Conservation (phyloP, 2,113 vertebrate genomes). For the Prunella himalayana region DNA sequence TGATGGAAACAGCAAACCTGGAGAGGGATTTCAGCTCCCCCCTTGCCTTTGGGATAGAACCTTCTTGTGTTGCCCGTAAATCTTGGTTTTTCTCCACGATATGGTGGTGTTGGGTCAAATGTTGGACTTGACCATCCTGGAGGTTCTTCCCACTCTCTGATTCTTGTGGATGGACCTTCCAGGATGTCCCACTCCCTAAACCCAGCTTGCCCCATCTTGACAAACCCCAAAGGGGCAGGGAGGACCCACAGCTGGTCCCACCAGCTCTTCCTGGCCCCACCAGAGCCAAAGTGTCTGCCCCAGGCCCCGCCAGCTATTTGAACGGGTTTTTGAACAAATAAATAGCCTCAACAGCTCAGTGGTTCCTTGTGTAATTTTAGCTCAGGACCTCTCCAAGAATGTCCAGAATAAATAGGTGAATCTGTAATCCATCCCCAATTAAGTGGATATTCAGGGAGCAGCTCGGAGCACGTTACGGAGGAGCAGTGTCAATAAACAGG, state of each 20-base stretch:
- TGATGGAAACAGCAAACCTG: background rate
- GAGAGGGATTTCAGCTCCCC: background rate
- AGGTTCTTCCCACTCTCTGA: background rate
- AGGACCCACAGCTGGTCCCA: background rate
- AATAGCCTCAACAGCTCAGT: conserved; percentile 5
- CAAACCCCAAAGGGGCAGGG: background rate
- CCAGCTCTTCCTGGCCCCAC: background rate
- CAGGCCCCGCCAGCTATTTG: background rate
- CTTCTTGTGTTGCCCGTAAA: background rate
- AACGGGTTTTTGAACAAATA: conserved; percentile 41
- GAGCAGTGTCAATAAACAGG: conserved; percentile 60
- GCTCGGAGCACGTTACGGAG: background rate
- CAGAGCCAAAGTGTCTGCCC: conserved; percentile 33
- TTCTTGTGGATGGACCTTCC: background rate
- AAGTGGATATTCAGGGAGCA: background rate
- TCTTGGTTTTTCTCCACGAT: accelerated
- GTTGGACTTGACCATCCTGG: background rate
- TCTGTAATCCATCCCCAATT: conserved; percentile 42
- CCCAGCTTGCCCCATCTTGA: background rate
- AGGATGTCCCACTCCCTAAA: background rate
- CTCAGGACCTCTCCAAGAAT: conserved; percentile 41
- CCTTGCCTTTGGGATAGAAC: background rate
- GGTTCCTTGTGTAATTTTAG: conserved; percentile 53
- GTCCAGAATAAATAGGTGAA: conserved; percentile 60
- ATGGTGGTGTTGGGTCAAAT: accelerated